Evolutionary conservation across 2,888 invertebrate species (phyloP).

Genomic region (Acronicta aceris): DNA sequence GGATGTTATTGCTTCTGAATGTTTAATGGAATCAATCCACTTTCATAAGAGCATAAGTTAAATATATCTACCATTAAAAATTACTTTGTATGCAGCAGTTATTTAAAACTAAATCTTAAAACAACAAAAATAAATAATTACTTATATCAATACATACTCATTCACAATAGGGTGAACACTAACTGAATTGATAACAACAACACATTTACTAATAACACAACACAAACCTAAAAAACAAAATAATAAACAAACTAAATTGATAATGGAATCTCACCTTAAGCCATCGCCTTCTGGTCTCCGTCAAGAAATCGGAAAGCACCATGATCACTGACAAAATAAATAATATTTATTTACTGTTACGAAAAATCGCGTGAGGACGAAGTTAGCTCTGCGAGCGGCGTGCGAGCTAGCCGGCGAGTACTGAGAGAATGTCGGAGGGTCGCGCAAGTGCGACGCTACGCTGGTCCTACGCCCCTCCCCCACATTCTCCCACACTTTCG

Average conservation of each 20-base stretch:
- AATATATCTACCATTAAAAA: background rate
- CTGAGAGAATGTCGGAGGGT: slow-evolving; percentile 71
- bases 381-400: slow-evolving; percentile 53
- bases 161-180: slow-evolving; percentile 9
- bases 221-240: background rate
- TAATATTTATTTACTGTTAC: slow-evolving; percentile 40
- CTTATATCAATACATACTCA: slow-evolving; percentile 6
- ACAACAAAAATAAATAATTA: background rate
- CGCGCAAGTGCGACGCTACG: slow-evolving; percentile 38
- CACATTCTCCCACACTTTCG: slow-evolving; percentile 20
- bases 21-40: no score
- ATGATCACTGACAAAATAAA: slow-evolving; percentile 59
- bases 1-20: no score
- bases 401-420: slow-evolving; percentile 53
- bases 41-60: no score
- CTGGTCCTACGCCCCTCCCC: slow-evolving; percentile 47
- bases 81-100: background rate
- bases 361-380: slow-evolving; percentile 44
- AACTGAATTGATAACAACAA: slow-evolving; percentile 21
- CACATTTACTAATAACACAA: slow-evolving; percentile 18
- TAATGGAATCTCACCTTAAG: slow-evolving; percentile 72
- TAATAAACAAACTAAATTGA: slow-evolving; percentile 13
- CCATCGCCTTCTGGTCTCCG: slow-evolving; percentile 84
- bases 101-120: background rate
- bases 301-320: slow-evolving; percentile 84